Evolutionary conservation across 2,113 vertebrate species (phyloP).

Genomic region (Sapajus apella): DNA sequence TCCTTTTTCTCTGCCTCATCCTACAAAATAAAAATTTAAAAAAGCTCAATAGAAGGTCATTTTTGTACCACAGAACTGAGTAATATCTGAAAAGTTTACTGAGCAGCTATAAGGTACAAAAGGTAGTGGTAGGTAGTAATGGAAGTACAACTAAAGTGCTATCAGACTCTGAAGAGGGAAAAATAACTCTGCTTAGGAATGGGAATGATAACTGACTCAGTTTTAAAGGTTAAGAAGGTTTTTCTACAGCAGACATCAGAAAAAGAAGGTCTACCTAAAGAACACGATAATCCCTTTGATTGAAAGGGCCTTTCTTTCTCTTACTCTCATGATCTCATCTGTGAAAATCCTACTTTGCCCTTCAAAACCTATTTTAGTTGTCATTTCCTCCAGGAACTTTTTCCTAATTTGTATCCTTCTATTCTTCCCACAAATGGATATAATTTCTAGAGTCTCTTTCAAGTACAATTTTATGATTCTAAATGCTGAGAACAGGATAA

Average conservation of each 20-base stretch:
- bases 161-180: background rate
- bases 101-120: background rate
- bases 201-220: background rate
- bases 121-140: background rate
- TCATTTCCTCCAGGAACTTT: constrained; percentile 19
- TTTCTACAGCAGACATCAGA: background rate
- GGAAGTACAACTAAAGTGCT: background rate
- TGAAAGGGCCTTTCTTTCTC: background rate
- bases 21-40: constrained; percentile 63
- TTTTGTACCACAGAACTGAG: background rate
- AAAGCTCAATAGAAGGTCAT: background rate
- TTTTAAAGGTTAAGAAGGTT: background rate
- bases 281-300: background rate
- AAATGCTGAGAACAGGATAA: background rate
- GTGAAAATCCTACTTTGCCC: background rate
- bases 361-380: constrained; percentile 23
- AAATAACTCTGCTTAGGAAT: background rate
- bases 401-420: background rate
- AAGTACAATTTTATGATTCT: background rate
- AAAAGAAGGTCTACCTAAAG: background rate
- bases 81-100: background rate
- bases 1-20: constrained; percentile 93
- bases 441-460: background rate
- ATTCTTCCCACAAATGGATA: background rate
- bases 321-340: background rate